Evolutionary conservation across 92 coral and sea anemone species (phyloP).

Genomic region (Galaxea fascicularis): DNA sequence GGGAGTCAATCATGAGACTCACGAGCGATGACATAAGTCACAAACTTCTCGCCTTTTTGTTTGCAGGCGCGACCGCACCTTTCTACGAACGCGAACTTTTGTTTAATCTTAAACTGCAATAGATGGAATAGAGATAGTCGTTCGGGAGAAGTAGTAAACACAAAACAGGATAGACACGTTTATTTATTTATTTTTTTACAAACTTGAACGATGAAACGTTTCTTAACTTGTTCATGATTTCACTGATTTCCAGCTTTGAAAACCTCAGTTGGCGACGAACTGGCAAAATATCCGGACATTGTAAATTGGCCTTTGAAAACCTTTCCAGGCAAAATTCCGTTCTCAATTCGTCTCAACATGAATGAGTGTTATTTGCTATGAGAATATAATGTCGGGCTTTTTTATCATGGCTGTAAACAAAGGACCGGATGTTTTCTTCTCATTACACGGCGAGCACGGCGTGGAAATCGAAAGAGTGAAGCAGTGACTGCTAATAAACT

Average conservation of each 20-base stretch:
- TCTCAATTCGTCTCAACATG: not conserved
- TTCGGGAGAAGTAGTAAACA: too few relatives aligned
- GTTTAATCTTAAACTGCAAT: too few relatives aligned
- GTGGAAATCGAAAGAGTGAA: not conserved
- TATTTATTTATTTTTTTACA: too few relatives aligned
- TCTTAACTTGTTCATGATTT: too few relatives aligned
- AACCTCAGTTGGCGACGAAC: too few relatives aligned
- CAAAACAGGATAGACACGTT: too few relatives aligned
- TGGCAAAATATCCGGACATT: too few relatives aligned
- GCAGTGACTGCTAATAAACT: not conserved
- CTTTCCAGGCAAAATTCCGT: not conserved
- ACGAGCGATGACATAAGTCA: not conserved
- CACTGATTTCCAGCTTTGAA: too few relatives aligned
- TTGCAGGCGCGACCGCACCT: not conserved
- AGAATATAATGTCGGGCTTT: not conserved
- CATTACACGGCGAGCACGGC: not conserved
- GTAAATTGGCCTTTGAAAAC: not conserved
- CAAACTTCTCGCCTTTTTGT: not conserved
- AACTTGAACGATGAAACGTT: not conserved
- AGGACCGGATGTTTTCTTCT: not conserved
- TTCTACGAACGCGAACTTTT: not conserved
- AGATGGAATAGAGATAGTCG: too few relatives aligned
- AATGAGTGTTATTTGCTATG: not conserved
- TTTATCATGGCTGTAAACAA: not conserved
- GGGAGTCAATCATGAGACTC: constrained; percentile 6